These are phyloP conservation scores for Drosophila persimilis DNA, from an alignment of 1,140 invertebrate genomes.

Conservation along the genomic window DNA sequence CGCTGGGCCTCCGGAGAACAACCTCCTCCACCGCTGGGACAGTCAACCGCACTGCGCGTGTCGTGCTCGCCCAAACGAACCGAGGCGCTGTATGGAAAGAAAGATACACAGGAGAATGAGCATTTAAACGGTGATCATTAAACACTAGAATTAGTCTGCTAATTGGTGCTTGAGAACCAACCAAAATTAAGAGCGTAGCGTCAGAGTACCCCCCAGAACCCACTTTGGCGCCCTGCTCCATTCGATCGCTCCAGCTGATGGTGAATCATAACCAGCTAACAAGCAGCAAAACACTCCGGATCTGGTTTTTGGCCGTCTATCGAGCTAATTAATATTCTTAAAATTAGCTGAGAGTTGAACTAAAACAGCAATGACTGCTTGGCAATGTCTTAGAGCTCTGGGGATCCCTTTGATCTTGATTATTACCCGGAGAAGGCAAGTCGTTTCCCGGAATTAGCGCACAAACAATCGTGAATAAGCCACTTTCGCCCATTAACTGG, in stretches of 20 bases:
- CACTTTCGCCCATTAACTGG: constrained; percentile 25
- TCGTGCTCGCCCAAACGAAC: constrained; percentile 85
- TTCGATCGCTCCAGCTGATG: background rate
- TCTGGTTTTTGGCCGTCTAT: constrained; percentile 55
- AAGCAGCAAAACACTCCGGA: constrained; percentile 47
- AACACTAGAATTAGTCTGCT: constrained; percentile 61
- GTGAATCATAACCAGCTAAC: constrained; percentile 55
- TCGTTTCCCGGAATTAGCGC: constrained; percentile 43
- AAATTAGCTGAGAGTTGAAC: constrained; percentile 21
- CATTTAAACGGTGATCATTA: constrained; percentile 44
- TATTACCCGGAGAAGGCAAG: constrained; percentile 47
- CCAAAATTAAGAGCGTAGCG: constrained; percentile 44
- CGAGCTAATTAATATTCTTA: constrained; percentile 63
- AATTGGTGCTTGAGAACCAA: constrained; percentile 56
- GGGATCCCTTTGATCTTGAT: constrained; percentile 57
- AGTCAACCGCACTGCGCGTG: constrained; percentile 83
- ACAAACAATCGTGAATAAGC: constrained; percentile 49
- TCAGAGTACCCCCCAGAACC: constrained; percentile 25
- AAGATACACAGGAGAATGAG: background rate
- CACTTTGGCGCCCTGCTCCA: background rate
- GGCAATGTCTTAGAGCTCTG: constrained; percentile 8
- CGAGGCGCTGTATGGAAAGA: constrained; percentile 51
- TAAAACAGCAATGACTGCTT: background rate
- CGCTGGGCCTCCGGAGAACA: constrained; percentile 57
- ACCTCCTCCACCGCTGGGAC: constrained; percentile 64